Evolutionary conservation across 2,797 vertebrate species (phyloP).

Genomic region (Sebastes alutus): DNA sequence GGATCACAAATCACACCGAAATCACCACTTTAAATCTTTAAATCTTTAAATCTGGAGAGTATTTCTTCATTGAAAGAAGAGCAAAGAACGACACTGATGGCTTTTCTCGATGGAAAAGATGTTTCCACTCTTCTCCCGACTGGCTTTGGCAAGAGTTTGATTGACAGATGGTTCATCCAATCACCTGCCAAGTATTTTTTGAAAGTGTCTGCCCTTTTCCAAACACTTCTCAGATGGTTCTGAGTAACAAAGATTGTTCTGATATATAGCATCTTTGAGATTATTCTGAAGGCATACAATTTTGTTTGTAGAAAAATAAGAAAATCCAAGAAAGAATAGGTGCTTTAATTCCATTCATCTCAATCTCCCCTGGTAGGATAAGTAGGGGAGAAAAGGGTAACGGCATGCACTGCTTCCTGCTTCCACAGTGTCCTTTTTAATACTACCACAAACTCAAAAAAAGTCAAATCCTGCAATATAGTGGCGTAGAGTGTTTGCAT

Average conservation of each 20-base stretch:
- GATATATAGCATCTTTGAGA: neutral
- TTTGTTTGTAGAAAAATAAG: neutral
- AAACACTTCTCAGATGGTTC: no score
- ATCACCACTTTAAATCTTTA: neutral
- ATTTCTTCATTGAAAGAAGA: no score
- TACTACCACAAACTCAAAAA: neutral
- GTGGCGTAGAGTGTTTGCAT: neutral
- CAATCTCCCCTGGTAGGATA: neutral
- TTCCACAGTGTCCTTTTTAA: neutral
- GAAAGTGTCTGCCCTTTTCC: no score
- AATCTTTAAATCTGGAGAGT: neutral
- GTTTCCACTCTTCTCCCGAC: no score
- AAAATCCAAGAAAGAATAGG: neutral
- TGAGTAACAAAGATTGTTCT: no score
- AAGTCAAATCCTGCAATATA: neutral
- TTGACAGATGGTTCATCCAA: no score
- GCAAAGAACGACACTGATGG: no score
- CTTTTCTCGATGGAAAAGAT: no score
- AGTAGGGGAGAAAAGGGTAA: no score
- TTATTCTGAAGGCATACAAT: neutral
- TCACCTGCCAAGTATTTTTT: no score
- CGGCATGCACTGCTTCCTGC: neutral
- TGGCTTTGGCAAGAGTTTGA: no score
- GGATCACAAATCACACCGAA: no score
- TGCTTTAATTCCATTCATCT: neutral